Base-by-base conservation (phyloP, 2,888 invertebrate genomes). In the Drosophila neotestacea region DNA sequence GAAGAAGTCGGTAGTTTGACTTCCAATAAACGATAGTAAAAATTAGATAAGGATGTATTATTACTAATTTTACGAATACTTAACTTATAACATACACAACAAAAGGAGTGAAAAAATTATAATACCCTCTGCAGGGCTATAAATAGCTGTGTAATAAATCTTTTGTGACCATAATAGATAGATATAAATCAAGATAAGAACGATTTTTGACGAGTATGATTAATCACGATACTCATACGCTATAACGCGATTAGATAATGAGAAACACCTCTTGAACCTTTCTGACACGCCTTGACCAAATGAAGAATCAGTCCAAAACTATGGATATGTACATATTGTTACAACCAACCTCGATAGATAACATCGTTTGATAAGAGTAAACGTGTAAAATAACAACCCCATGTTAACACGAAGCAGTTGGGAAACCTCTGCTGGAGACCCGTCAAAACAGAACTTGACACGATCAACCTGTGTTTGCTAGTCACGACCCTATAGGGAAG, bases 331-430 rank as follows among this genome's bases (percentile, higher is more conserved):
- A 27, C 41, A 55, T 11, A 56, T 22, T 56, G 48, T 51, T 64
- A 69, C 44, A 55, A 42, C 64, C 69, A 76, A 62, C 79, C 62
- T 48, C 41, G 50, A 54, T 64, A 79, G 52, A 67, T 46, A 79
- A 65, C 10, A 70, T 41, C 36, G 10, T 60, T 56, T 67, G 70
- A 47, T 84, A 79, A 60, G 71, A 44, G 13, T 39, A 56, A 39
- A 32, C 60, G 48, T 70, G 76, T 56, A 7, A 47, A 69, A 16
- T 22, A 46, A 30, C 30, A 28, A 46, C 52, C 59, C 22, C 44
- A 32, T 32, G 32, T 32, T 9, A 32, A 32, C 32, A 32, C 32
- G 32, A 32, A 7, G 32, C 32, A 32, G 46, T 34, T 27, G 22
- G 50, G 30, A 47, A 47, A 58, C 28, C 38, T 38, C 36, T 10